These are phyloP conservation scores for Cistogaster globosa DNA, from an alignment of 2,888 invertebrate genomes.

Conservation along the genomic window DNA sequence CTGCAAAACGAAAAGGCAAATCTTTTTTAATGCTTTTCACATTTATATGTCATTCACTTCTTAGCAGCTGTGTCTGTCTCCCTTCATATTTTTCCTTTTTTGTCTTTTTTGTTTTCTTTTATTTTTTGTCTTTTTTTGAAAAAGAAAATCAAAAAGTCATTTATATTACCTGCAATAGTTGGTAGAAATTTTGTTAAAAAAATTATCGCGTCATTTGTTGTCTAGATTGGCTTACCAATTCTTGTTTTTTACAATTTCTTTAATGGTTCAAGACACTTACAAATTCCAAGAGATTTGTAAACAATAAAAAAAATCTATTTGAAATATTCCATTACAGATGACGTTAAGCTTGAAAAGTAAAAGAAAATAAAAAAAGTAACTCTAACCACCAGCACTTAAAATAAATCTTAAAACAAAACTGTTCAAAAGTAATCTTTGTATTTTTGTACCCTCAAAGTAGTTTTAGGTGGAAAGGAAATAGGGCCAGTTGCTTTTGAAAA, in stretches of 20 bases:
- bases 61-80: neutral
- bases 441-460: neutral
- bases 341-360: too few relatives aligned
- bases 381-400: neutral
- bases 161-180: slow-evolving; percentile 16
- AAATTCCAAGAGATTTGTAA: neutral
- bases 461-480: slow-evolving; percentile 6
- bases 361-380: neutral
- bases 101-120: neutral
- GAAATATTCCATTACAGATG: neutral
- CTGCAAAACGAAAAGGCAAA: slow-evolving; percentile 2
- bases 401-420: neutral
- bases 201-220: slow-evolving; percentile 55
- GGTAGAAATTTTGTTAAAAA: neutral
- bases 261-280: neutral
- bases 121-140: neutral
- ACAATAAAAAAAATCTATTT: slow-evolving; percentile 14
- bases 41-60: neutral
- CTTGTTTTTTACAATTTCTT: slow-evolving; percentile 28
- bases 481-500: slow-evolving; percentile 30
- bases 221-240: slow-evolving; percentile 41
- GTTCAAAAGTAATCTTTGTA: neutral
- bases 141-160: slow-evolving; percentile 7
- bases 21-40: neutral
- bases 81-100: neutral